A percentile compares a stretch with the other conserved stretches of the same genome.
phyloP scores from a whole-genome alignment of 2,888 invertebrate species.

The Blastobasis lacticolella region DNA sequence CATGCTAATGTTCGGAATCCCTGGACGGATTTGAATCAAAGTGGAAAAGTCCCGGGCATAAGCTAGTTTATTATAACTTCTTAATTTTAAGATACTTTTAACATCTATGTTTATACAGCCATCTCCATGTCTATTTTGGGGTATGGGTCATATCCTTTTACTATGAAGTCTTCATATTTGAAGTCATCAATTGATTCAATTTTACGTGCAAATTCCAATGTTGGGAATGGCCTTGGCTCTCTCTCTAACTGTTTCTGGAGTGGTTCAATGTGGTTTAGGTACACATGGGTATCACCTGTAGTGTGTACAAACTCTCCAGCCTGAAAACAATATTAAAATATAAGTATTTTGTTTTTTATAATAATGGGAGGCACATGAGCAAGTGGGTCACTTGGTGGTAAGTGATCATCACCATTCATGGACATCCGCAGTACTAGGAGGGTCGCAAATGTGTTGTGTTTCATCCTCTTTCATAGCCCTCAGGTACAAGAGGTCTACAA shows the following conservation, averaged over 20 bases:
- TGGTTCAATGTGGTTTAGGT: constrained; percentile 90
- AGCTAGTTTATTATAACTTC: neutral
- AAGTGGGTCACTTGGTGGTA: neutral
- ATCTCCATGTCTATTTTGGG: constrained; percentile 94
- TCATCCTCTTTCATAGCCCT: no score
- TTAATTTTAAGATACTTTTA: neutral
- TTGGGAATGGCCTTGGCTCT: constrained; percentile 87
- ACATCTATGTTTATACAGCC: constrained; percentile 78
- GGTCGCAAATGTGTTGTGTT: neutral
- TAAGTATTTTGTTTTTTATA: neutral
- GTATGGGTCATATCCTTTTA: constrained; percentile 89
- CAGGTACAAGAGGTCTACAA: no score
- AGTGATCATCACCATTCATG: neutral
- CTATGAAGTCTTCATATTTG: constrained; percentile 86
- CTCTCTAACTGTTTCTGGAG: constrained; percentile 86
- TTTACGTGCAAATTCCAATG: constrained; percentile 81
- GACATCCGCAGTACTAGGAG: neutral
- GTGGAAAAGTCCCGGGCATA: neutral
- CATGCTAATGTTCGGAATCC: no score
- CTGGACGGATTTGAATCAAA: no score
- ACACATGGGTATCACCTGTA: constrained; percentile 96
- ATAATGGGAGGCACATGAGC: neutral
- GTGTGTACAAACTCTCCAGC: constrained; percentile 96
- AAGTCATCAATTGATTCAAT: constrained; percentile 91
- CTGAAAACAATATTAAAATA: constrained; percentile 50